These are phyloP conservation scores for Sapayoa aenigma DNA, from an alignment of 2,113 vertebrate genomes.

Conservation along the genomic window DNA sequence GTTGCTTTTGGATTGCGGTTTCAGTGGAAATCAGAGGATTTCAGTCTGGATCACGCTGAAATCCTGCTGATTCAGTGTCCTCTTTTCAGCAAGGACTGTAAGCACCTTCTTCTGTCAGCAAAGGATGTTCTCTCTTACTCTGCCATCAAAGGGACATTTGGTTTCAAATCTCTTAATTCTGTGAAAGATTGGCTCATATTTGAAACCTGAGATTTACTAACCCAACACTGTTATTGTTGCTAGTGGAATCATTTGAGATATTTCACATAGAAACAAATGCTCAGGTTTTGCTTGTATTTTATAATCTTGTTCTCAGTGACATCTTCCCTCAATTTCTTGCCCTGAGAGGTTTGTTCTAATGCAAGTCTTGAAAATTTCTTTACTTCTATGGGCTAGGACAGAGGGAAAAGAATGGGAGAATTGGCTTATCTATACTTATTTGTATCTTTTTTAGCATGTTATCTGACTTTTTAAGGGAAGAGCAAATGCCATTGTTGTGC, in stretches of 20 bases:
- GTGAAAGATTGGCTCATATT: background rate
- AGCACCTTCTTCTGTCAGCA: background rate
- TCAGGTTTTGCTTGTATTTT: background rate
- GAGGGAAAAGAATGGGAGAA: background rate
- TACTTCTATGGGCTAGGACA: background rate
- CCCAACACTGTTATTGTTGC: background rate
- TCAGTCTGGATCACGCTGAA: background rate
- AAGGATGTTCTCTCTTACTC: background rate
- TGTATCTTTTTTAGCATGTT: background rate
- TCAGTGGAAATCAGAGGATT: background rate
- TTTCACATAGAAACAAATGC: background rate
- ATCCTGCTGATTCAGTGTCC: background rate
- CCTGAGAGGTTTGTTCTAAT: background rate
- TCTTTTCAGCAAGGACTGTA: background rate
- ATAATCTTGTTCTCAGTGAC: background rate
- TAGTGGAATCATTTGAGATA: background rate
- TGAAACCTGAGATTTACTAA: background rate
- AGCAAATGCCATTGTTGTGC: background rate
- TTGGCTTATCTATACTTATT: background rate
- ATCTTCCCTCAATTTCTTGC: background rate
- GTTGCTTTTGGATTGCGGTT: background rate
- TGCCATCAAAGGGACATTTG: background rate
- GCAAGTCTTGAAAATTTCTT: background rate
- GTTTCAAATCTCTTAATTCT: background rate
- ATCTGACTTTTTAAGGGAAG: background rate